Conservation (phyloP, 2,113 vertebrate species). For the Tragelaphus scriptus region DNA sequence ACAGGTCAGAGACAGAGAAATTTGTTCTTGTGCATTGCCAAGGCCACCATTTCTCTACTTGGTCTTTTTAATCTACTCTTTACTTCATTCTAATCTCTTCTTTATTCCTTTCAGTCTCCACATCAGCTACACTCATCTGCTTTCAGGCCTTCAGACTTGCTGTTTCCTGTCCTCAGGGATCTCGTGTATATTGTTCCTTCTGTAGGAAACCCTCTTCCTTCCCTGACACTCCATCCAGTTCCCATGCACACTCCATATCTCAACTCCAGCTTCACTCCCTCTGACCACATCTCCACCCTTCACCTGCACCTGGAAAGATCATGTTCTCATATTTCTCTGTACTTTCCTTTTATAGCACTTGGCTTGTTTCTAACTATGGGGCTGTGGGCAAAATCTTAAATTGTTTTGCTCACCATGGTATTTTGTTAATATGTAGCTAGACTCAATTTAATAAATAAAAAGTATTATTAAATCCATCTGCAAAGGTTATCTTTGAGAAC, state of each 20-base stretch:
- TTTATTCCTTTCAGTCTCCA: background rate
- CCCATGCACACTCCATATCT: background rate
- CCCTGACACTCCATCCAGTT: fast-evolving
- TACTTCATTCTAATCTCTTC: background rate
- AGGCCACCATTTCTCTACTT: background rate
- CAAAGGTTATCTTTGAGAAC: background rate
- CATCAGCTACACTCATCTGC: background rate
- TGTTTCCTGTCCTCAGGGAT: background rate
- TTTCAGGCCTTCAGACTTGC: background rate
- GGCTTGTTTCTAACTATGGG: background rate
- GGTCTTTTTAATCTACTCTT: background rate
- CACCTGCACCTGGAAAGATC: background rate
- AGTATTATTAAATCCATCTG: background rate
- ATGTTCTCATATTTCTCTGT: background rate
- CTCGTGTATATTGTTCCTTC: fast-evolving
- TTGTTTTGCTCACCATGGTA: background rate
- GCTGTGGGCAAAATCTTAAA: background rate
- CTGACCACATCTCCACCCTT: background rate
- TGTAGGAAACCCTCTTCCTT: background rate
- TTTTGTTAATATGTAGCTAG: background rate
- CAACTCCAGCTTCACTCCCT: background rate
- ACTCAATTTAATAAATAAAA: background rate
- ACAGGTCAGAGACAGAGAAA: background rate
- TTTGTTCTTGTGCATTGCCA: background rate
- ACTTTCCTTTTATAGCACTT: background rate